A percentile compares a stretch with the other conserved stretches of the same genome.
Evolutionary conservation across 2,888 invertebrate genomes (phyloP).

Genomic region (Netelia inedita): DNA sequence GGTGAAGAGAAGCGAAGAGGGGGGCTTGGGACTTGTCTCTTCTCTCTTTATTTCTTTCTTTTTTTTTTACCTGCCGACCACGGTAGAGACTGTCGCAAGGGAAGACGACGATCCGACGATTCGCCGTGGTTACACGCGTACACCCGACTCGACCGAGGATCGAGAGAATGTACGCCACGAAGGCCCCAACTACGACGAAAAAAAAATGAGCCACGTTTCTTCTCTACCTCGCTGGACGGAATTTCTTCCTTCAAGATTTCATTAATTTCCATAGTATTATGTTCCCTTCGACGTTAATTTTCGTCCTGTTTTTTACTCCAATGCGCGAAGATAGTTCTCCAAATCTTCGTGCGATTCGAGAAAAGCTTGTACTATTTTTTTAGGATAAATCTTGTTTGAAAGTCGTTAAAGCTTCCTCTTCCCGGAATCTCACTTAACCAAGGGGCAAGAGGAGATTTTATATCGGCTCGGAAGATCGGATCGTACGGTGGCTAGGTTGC

Average conservation of each 20-base stretch:
- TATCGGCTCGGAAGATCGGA: conserved; percentile 82
- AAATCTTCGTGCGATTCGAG: conserved; percentile 27
- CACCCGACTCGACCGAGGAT: conserved; percentile 54
- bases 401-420: conserved; percentile 84
- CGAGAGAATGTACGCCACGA: conserved; percentile 30
- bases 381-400: conserved; percentile 83
- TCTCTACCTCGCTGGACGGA: not conserved
- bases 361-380: conserved; percentile 70
- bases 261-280: not conserved
- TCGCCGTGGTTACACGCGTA: conserved; percentile 54
- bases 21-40: conserved; percentile 44
- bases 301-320: too few species aligned
- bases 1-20: conserved; percentile 36
- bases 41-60: conserved; percentile 60
- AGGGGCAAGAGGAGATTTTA: conserved; percentile 52
- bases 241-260: not conserved
- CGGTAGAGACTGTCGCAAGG: conserved; percentile 65
- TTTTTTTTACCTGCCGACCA: conserved; percentile 68
- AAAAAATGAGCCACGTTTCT: not conserved
- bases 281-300: too few species aligned
- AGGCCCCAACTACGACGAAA: not conserved
- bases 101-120: conserved; percentile 32
- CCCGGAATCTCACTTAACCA: conserved; percentile 81
- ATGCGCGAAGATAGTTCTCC: too few species aligned
- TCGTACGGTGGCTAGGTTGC: conserved; percentile 71